Evolutionary conservation across 2,888 invertebrate species (phyloP), one percentile per base, ranked within the genome.

Genomic region (Megaustenia siamemsis): DNA sequence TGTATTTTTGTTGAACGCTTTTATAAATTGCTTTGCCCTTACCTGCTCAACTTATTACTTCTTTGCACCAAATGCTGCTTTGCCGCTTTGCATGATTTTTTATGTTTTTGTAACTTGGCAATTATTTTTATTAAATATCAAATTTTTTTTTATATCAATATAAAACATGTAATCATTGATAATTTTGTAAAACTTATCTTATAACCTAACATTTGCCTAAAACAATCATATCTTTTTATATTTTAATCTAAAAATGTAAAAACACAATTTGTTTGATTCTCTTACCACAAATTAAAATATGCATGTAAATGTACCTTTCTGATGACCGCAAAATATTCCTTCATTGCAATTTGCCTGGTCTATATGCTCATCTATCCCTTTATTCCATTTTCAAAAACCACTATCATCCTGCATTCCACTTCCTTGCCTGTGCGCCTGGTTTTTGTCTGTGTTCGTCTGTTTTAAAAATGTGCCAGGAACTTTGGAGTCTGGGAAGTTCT

Each of bases 401-500:
- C 66, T 40, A 24, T 40, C 38, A 40, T 63, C 21, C 40, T 78
- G 32, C 43, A 35, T 49, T 49, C 24, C 80, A 32, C 53, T 35
- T n/a, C 49, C 45, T 53, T 6, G 40, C 80, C 28, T 83, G 60
- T 86, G 86, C 84, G 85, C 81, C 82, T 56, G 81, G 82, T 86
- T 85, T n/a, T 85, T 87, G 75, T 83, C 28, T 15, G 82, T 84
- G 79, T 66, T 80, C 80, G 76, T 45, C 32, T 88, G 88, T 88
- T 83, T 83, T 40, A 88, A 88, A n/a, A 91, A 90, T 90, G 90
- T 88, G 90, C 91, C 91, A 93, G 93, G 89, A 91, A 90, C 82
- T 93, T 99, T 92, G 97, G 97, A 21, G 97, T 97, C 10, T 97
- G 98, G 96, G 94, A 94, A 86, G 98, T 99, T 94, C 97, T 96